Conservation (phyloP, 2,797 vertebrate genomes). For the Gallirallus australis region DNA sequence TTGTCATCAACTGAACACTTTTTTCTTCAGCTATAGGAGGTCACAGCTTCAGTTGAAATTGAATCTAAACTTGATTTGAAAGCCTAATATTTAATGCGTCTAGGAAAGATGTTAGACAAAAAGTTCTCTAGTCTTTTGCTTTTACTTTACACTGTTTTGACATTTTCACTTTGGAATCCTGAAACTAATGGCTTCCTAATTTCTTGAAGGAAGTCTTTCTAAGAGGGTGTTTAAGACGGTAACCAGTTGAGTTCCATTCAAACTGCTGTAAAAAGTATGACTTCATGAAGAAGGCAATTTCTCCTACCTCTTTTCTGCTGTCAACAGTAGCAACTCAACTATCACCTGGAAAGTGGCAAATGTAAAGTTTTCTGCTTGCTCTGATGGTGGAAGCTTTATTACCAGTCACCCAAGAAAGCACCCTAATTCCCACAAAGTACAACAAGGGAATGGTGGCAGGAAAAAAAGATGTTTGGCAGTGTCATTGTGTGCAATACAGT, state of each 20-base stretch:
- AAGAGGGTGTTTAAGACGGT: not conserved
- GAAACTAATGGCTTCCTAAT: not conserved
- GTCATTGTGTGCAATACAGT: not conserved
- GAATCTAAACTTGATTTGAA: conserved; percentile 25
- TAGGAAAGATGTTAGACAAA: not conserved
- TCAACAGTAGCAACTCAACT: not conserved
- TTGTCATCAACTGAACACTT: conserved; percentile 44
- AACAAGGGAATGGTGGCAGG: not conserved
- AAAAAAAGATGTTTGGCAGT: not conserved
- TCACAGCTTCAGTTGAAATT: conserved; percentile 32
- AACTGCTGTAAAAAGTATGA: not conserved
- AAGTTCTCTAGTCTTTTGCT: not conserved
- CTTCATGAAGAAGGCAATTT: not conserved
- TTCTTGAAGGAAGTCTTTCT: not conserved
- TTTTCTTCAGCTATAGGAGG: conserved; percentile 43
- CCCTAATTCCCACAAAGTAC: not conserved
- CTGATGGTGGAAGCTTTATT: not conserved
- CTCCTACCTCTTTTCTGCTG: not conserved
- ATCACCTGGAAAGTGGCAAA: not conserved
- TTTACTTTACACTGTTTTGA: not conserved
- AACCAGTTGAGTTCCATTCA: not conserved
- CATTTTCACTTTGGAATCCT: not conserved
- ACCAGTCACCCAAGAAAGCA: fast-evolving
- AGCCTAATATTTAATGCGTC: not conserved
- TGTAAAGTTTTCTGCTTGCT: not conserved